Conservation (phyloP, 2,113 vertebrate genomes). For the Rhynchomys soricoides region DNA sequence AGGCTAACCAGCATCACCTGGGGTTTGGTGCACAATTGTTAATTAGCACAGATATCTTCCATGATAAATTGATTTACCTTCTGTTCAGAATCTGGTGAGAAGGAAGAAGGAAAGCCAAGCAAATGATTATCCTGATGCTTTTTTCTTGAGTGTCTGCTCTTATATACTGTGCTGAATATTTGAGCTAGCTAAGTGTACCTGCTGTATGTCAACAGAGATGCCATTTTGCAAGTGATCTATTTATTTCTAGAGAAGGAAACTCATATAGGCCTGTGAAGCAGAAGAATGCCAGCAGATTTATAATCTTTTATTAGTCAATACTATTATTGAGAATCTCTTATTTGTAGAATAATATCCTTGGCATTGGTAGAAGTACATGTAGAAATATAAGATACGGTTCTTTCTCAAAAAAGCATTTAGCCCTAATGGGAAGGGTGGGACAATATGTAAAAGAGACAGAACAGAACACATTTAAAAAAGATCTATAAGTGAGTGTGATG, state of each 20-base stretch:
- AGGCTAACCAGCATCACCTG: background rate
- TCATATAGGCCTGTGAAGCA: background rate
- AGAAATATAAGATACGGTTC: slow-evolving; percentile 37
- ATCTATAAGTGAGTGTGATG: background rate
- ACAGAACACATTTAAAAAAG: background rate
- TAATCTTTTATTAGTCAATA: background rate
- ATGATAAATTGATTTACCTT: slow-evolving; percentile 50
- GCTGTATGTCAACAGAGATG: slow-evolving; percentile 30
- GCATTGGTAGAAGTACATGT: background rate
- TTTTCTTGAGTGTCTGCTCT: background rate
- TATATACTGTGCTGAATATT: background rate
- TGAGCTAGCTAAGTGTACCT: slow-evolving; percentile 2
- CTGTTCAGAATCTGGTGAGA: slow-evolving; percentile 42
- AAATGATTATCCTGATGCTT: slow-evolving; percentile 14
- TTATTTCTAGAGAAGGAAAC: slow-evolving; percentile 36
- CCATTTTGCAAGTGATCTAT: slow-evolving; percentile 32
- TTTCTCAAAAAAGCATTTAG: slow-evolving; percentile 29
- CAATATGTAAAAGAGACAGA: background rate
- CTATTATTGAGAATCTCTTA: slow-evolving; percentile 32
- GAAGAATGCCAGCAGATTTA: slow-evolving; percentile 35
- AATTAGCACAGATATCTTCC: slow-evolving; percentile 48
- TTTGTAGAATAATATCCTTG: slow-evolving; percentile 31
- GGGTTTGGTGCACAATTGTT: slow-evolving; percentile 27
- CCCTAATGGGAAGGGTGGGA: slow-evolving; percentile 13
- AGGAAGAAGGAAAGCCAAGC: slow-evolving; percentile 10